phyloP scores from a whole-genome alignment of 2,113 vertebrate genomes.

The Centropristis striata region DNA sequence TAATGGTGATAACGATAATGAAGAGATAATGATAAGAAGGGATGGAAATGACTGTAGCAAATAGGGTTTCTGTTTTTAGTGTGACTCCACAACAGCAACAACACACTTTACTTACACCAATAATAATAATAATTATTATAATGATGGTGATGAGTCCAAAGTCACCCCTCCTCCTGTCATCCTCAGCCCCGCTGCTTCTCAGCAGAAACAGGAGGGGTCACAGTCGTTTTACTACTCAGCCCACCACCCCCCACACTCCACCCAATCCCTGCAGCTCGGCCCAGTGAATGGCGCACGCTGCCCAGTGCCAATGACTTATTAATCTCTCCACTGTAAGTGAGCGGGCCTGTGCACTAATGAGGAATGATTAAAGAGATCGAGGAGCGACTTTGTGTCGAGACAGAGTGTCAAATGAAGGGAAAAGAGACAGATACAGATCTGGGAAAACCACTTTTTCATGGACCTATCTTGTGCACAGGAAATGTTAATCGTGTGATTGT shows the following conservation, averaged over 20 bases:
- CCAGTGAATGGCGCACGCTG: slow-evolving; percentile 1
- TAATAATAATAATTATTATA: slow-evolving; percentile 51
- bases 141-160: slow-evolving; percentile 34
- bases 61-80: slow-evolving; percentile 60
- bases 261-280: background rate
- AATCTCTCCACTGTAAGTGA: slow-evolving; percentile 22
- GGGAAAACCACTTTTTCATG: background rate
- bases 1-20: slow-evolving; percentile 73
- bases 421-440: background rate
- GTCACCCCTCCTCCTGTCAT: slow-evolving; percentile 13
- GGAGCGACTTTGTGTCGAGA: slow-evolving; percentile 1
- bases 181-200: slow-evolving; percentile 8
- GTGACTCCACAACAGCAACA: slow-evolving; percentile 38
- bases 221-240: slow-evolving; percentile 13
- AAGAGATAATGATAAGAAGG: slow-evolving; percentile 73
- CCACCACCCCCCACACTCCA: background rate
- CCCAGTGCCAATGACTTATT: slow-evolving; percentile 36
- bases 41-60: slow-evolving; percentile 65
- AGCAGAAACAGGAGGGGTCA: slow-evolving; percentile 7
- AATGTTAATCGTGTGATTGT: no score
- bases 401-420: slow-evolving; percentile 5
- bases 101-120: slow-evolving; percentile 36
- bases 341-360: slow-evolving; percentile 48
- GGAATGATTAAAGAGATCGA: slow-evolving; percentile 45
- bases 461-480: background rate